A percentile compares a stretch with the other conserved stretches of the same genome.
These are phyloP conservation scores for Pseudococcus viburni DNA, from an alignment of 2,888 invertebrate genomes.

Conservation along the genomic window DNA sequence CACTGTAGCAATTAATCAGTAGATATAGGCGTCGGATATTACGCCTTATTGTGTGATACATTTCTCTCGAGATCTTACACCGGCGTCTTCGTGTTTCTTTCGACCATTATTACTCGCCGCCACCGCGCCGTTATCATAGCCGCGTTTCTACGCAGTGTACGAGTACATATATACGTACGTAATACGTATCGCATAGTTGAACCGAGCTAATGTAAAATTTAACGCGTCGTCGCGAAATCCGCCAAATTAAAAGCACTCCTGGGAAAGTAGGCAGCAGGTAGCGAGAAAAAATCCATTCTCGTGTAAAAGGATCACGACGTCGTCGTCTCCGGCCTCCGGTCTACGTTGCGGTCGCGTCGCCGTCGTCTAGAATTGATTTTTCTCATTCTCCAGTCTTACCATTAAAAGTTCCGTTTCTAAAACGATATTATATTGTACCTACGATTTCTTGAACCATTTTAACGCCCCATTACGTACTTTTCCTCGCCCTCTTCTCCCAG, in stretches of 20 bases:
- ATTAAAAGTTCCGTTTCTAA: too few species aligned
- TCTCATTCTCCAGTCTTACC: neutral
- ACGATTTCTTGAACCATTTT: neutral
- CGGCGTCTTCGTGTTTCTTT: slow-evolving; percentile 42
- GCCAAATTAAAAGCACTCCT: slow-evolving; percentile 41
- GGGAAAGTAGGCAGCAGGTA: slow-evolving; percentile 24
- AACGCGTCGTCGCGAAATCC: slow-evolving; percentile 35
- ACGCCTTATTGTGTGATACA: slow-evolving; percentile 51
- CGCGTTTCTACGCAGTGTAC: neutral
- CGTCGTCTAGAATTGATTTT: slow-evolving; percentile 28
- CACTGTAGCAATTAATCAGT: slow-evolving; percentile 58
- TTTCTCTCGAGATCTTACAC: slow-evolving; percentile 49
- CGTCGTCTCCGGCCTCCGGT: too few species aligned
- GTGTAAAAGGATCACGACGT: slow-evolving; percentile 3
- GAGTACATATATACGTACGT: too few species aligned
- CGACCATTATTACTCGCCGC: slow-evolving; percentile 33
- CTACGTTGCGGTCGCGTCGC: neutral
- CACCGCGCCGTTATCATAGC: slow-evolving; percentile 14
- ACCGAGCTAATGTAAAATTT: slow-evolving; percentile 44
- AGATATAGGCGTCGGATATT: slow-evolving; percentile 46
- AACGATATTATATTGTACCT: neutral
- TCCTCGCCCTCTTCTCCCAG: neutral
- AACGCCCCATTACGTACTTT: neutral
- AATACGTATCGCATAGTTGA: too few species aligned
- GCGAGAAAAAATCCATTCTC: slow-evolving; percentile 4